Evolutionary conservation across 2,888 invertebrate genomes (phyloP).

Genomic region (Rotaria macrura): DNA sequence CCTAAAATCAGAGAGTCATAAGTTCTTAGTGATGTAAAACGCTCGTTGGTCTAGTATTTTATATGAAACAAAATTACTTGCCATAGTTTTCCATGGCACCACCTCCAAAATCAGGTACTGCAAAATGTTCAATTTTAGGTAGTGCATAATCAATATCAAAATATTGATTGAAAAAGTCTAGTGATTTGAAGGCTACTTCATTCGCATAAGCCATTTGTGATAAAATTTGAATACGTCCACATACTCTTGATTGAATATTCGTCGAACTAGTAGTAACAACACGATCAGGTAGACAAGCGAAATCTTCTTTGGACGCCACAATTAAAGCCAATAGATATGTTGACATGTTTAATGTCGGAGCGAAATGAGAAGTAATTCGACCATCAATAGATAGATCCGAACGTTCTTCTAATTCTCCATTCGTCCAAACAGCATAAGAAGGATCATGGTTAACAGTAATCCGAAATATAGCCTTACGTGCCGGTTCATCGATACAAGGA

Average conservation of each 20-base stretch:
- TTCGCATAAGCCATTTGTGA: conserved; percentile 44
- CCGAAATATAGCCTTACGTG: conserved; percentile 41
- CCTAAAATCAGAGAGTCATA: conserved; percentile 58
- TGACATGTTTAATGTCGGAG: conserved; percentile 77
- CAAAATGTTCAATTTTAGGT: conserved; percentile 45
- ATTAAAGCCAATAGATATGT: conserved; percentile 84
- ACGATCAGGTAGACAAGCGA: conserved; percentile 47
- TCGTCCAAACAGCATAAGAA: conserved; percentile 30
- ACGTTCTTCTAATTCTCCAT: conserved; percentile 38
- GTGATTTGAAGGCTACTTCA: conserved; percentile 40
- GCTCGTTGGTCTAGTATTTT: too few species aligned
- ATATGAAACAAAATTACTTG: not conserved
- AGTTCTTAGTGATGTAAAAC: too few species aligned
- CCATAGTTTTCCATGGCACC: conserved; percentile 48
- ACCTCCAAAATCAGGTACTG: conserved; percentile 48
- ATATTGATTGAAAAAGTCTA: conserved; percentile 45
- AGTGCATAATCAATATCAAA: conserved; percentile 38
- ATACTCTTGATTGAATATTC: conserved; percentile 20
- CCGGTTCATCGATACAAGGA: conserved; percentile 44
- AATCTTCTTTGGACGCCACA: conserved; percentile 63
- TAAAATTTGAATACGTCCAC: conserved; percentile 34
- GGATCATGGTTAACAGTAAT: conserved; percentile 40
- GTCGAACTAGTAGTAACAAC: not conserved
- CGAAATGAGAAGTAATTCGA: conserved; percentile 55
- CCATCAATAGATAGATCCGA: conserved; percentile 31